phyloP scores from a whole-genome alignment of 2,888 invertebrate genomes.

The Sepiola atlantica region DNA sequence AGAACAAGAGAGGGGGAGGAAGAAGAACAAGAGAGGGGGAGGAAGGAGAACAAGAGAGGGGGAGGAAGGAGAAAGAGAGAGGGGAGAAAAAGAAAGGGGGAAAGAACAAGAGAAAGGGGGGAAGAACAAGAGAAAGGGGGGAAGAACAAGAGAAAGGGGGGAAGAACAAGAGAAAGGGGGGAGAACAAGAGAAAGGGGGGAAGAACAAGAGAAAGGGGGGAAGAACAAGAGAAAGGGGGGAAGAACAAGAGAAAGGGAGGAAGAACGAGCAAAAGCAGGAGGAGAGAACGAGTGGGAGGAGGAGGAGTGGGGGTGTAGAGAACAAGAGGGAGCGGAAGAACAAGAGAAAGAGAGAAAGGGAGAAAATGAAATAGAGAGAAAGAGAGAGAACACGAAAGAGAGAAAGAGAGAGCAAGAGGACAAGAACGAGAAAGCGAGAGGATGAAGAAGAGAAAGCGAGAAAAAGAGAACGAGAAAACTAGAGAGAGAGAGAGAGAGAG shows the following conservation, averaged over 20 bases:
- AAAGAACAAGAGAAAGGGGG: neutral
- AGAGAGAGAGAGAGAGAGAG: neutral
- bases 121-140: neutral
- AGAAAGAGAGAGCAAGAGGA: neutral
- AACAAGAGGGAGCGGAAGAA: neutral
- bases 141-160: neutral
- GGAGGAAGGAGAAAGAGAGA: neutral
- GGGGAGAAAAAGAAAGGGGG: neutral
- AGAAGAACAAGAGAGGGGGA: neutral
- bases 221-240: neutral
- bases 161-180: neutral
- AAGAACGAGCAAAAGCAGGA: neutral
- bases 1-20: too few species aligned
- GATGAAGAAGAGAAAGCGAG: neutral
- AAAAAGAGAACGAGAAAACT: neutral
- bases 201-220: neutral
- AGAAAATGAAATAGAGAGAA: neutral
- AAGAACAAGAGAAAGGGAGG: neutral
- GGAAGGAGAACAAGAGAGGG: neutral
- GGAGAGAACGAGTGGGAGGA: neutral
- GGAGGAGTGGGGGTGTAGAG: neutral
- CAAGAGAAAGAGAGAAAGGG: neutral
- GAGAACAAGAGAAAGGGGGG: neutral
- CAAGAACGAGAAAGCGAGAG: neutral
- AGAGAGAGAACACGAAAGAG: neutral